These are phyloP conservation scores for Coremacera marginata DNA, from an alignment of 2,888 invertebrate species.

Conservation along the genomic window DNA sequence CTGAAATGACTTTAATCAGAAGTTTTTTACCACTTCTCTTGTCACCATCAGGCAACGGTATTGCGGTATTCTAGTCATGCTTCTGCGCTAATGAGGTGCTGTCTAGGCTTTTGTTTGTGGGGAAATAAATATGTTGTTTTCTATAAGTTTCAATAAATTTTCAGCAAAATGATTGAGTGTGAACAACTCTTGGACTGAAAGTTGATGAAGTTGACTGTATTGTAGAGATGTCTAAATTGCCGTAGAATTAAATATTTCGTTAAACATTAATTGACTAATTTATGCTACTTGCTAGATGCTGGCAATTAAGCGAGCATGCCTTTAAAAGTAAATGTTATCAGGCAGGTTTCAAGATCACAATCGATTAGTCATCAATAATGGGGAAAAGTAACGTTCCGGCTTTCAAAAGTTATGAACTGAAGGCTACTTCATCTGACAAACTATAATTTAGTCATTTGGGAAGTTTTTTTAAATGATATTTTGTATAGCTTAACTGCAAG, in stretches of 20 bases:
- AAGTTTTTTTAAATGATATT: too few relatives aligned
- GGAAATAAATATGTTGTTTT: background rate
- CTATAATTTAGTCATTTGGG: too few relatives aligned
- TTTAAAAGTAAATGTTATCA: constrained; percentile 15
- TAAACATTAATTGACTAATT: constrained; percentile 29
- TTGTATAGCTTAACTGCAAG: too few relatives aligned
- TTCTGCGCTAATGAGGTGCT: constrained; percentile 22
- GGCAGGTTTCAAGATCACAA: background rate
- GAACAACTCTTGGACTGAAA: background rate
- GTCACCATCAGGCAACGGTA: background rate
- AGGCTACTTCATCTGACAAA: too few relatives aligned
- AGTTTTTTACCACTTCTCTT: constrained; percentile 17
- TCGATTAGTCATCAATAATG: background rate
- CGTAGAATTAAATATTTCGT: constrained; percentile 5
- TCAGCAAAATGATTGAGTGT: constrained; percentile 3
- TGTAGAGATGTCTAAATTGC: constrained; percentile 19
- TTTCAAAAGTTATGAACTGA: too few relatives aligned
- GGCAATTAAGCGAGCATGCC: constrained; percentile 20
- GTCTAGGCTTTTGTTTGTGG: constrained; percentile 6
- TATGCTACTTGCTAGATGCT: constrained; percentile 5
- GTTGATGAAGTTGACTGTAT: background rate
- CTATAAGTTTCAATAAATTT: constrained; percentile 20
- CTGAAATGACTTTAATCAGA: constrained; percentile 27
- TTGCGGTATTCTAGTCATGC: constrained; percentile 4
- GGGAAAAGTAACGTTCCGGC: too few relatives aligned